phyloP scores from a whole-genome alignment of 1,140 invertebrate genomes.

The Latrodectus geometricus region DNA sequence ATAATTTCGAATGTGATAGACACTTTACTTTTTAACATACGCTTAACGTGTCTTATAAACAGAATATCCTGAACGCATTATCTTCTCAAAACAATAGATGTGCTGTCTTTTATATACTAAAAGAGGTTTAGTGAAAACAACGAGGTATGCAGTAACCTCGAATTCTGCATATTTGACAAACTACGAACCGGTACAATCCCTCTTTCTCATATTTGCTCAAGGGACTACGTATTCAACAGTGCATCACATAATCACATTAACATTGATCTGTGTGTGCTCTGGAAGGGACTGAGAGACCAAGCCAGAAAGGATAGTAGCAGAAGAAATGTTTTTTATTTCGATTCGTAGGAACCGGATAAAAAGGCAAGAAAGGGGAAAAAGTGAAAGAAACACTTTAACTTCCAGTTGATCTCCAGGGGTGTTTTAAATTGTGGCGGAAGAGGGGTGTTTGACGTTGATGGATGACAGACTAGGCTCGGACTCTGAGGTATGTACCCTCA shows the following conservation, averaged over 20 bases:
- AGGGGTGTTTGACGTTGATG: conserved; percentile 51
- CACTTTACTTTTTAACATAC: too few relatives aligned
- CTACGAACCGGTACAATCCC: not conserved
- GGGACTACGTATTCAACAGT: conserved; percentile 53
- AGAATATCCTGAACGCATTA: too few relatives aligned
- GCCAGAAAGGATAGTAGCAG: not conserved
- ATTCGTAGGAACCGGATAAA: not conserved
- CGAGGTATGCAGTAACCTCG: too few relatives aligned
- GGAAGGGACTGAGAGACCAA: not conserved
- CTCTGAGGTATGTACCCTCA: conserved; percentile 57
- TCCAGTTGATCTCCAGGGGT: conserved; percentile 27
- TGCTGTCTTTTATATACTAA: too few relatives aligned
- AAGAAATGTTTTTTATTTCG: conserved; percentile 4
- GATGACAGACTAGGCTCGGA: conserved; percentile 28
- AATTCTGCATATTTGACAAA: conserved; percentile 3
- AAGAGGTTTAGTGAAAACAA: too few relatives aligned
- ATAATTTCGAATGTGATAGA: too few relatives aligned
- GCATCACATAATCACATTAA: conserved; percentile 56
- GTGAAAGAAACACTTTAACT: conserved; percentile 38
- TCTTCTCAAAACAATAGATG: too few relatives aligned
- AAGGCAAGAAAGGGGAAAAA: conserved; percentile 15
- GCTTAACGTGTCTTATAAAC: too few relatives aligned
- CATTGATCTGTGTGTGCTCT: conserved; percentile 57
- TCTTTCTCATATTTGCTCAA: conserved; percentile 32
- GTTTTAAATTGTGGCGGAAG: not conserved